phyloP scores from a whole-genome alignment of 1,140 invertebrate genomes.

The Sarcophaga peregrina region DNA sequence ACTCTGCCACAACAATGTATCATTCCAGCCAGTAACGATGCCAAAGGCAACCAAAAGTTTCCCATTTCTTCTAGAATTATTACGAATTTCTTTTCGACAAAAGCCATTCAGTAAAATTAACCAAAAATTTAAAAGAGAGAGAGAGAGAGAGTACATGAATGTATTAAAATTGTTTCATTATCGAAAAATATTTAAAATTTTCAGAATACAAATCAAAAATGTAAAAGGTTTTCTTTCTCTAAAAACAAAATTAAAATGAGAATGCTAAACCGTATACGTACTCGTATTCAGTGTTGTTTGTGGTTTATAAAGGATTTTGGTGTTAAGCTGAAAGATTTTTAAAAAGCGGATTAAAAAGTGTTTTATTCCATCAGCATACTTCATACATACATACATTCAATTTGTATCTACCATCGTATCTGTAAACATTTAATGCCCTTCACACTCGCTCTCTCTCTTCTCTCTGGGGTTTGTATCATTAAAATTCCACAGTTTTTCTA shows the following conservation, averaged over 20 bases:
- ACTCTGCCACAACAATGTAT: neutral
- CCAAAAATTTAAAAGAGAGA: neutral
- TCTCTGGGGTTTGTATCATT: neutral
- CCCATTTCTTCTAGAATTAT: neutral
- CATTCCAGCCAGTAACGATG: neutral
- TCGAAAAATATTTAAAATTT: no score
- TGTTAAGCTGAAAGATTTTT: slow-evolving; percentile 3
- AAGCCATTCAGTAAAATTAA: slow-evolving; percentile 28
- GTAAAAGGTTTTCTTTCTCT: neutral
- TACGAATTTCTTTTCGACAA: neutral
- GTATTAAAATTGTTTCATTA: no score
- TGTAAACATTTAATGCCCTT: no score
- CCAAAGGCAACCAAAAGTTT: slow-evolving; percentile 27
- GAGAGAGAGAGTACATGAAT: no score
- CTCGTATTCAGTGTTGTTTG: neutral
- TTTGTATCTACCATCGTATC: neutral
- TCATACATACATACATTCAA: neutral
- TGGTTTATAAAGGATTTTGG: neutral
- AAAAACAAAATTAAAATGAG: neutral
- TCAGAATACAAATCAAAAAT: neutral
- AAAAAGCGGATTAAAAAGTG: slow-evolving; percentile 5
- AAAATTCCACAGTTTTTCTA: no score
- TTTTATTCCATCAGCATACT: neutral
- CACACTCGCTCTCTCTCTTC: neutral
- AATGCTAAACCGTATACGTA: neutral